A percentile compares a stretch with the other conserved stretches of the same genome.
Evolutionary conservation across 2,888 invertebrate species (phyloP).

Genomic region (Blastobasis lacticolella): DNA sequence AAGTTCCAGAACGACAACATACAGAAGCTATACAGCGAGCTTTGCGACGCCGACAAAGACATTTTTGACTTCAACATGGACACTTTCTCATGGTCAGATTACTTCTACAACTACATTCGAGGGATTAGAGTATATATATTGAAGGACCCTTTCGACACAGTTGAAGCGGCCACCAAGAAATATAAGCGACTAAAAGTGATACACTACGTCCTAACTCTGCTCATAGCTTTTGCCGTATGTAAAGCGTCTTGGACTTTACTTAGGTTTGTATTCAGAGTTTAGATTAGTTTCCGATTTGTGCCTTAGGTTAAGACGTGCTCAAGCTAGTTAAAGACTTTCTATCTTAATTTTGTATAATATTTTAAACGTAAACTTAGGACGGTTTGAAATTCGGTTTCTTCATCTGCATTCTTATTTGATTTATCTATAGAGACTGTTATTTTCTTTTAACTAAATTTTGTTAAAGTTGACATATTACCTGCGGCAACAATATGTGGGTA

Average conservation of each 20-base stretch:
- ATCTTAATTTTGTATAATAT: too few species aligned
- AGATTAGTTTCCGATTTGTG: not conserved
- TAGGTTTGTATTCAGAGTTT: conserved; percentile 2
- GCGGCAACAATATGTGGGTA: too few species aligned
- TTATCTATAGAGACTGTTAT: too few species aligned
- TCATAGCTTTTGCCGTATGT: conserved; percentile 24
- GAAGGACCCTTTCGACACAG: conserved; percentile 81
- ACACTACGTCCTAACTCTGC: conserved; percentile 31
- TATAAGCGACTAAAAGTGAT: conserved; percentile 24
- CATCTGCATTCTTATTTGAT: too few species aligned
- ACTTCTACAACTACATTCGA: conserved; percentile 78
- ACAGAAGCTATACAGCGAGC: conserved; percentile 62
- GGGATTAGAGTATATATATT: conserved; percentile 83
- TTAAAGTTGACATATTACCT: too few species aligned
- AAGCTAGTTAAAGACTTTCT: too few species aligned
- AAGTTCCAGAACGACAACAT: conserved; percentile 77
- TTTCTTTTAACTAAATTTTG: too few species aligned
- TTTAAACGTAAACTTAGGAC: too few species aligned
- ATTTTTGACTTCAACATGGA: conserved; percentile 80
- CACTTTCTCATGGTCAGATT: conserved; percentile 79
- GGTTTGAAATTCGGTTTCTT: too few species aligned
- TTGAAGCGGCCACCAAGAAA: conserved; percentile 74
- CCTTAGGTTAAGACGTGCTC: too few species aligned
- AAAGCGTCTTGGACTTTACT: conserved; percentile 29
- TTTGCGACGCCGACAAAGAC: conserved; percentile 73